Base-by-base conservation (phyloP, 1,140 invertebrate species). In the Drosophila sucinea region DNA sequence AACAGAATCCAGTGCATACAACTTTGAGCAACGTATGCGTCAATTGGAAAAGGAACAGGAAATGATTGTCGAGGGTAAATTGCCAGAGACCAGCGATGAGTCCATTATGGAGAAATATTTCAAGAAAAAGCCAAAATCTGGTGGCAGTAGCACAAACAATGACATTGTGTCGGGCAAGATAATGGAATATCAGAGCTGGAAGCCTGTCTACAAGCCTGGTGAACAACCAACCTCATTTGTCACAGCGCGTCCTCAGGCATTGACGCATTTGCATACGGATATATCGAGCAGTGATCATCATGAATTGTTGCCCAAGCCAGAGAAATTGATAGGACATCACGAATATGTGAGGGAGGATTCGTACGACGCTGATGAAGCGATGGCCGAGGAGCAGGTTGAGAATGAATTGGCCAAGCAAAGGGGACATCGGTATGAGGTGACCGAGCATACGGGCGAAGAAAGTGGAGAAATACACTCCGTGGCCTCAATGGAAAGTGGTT, bases 41-140 rank as follows among this genome's bases (percentile, higher is more conserved):
- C 77, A 90, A 29, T 35, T 91, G 70, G 90, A 91, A 41, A 87
- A 83, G 61, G 86, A 91, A 30, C 90, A 91, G 57, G 90, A 91
- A 41, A 60, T 91, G 3, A 90, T 91, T 30, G 90, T 80, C 2
- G 90, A 91, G 74, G 90, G 90, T 40, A 81, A 77, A n/a, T 44
- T 58, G 10, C 81, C 90, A 0, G 25, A 66, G 47, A 85, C 60
- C 70, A 79, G 75, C 47, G 90, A 80, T 51, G 89, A 90, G 65
- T 80, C 74, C 0, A 71, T 89, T 0, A 56, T 90, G 70, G 78
- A 89, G 0, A 89, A 89, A 51, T 89, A 89, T 56, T 89, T 89
- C 29, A 78, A 78, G 41, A 73, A 70, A n/a, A 79, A 82, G 5
- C 44, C 66, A 0, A 64, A 44, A 2, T 32, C 79, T 1, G 56